phyloP scores from a whole-genome alignment of 2,113 vertebrate species.

The Gallinago undulata region DNA sequence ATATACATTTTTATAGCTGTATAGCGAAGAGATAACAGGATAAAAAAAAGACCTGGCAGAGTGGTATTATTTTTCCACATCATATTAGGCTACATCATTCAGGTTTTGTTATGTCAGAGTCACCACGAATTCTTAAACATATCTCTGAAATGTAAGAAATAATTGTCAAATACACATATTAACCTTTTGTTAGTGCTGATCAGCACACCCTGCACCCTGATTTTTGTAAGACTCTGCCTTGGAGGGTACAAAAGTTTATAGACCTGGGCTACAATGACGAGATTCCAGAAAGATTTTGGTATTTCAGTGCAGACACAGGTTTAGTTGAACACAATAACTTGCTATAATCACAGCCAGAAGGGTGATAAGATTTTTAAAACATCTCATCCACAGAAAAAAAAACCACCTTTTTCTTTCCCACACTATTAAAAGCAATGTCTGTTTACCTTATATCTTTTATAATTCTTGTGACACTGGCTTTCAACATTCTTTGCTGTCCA shows the following conservation, averaged over 20 bases:
- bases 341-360: background rate
- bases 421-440: background rate
- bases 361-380: background rate
- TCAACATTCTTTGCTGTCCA: background rate
- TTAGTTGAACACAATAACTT: background rate
- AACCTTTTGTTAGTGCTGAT: background rate
- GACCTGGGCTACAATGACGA: background rate
- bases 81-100: background rate
- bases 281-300: background rate
- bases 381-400: background rate
- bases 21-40: background rate
- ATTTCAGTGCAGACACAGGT: background rate
- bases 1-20: background rate
- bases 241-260: background rate
- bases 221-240: background rate
- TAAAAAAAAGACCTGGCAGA: background rate
- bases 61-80: background rate
- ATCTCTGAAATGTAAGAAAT: background rate
- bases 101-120: background rate
- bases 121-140: background rate
- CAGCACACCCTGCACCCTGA: fast-evolving
- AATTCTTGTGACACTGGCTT: background rate
- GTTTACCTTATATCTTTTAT: background rate
- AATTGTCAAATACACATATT: background rate
- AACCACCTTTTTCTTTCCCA: background rate